These are phyloP conservation scores for Carpatolechia fugitivella DNA, from an alignment of 2,888 invertebrate species.

Conservation along the genomic window DNA sequence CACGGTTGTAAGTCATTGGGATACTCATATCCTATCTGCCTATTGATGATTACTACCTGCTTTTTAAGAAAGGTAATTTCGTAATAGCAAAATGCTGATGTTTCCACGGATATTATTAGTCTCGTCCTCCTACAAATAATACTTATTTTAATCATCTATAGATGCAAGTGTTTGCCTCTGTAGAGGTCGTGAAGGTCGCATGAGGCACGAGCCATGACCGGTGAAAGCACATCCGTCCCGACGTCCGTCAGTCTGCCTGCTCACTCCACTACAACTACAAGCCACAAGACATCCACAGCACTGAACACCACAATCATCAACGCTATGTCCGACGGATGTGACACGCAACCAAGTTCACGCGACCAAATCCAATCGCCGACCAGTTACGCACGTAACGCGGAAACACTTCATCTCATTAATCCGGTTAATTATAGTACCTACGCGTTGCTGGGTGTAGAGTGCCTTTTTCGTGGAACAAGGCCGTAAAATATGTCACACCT, in stretches of 20 bases:
- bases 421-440: conserved; percentile 27
- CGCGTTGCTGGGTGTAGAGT: background rate
- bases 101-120: too few relatives aligned
- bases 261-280: too few relatives aligned
- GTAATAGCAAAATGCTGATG: too few relatives aligned
- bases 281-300: too few relatives aligned
- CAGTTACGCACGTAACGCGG: conserved; percentile 33
- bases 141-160: too few relatives aligned
- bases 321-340: conserved; percentile 4
- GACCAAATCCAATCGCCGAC: conserved; percentile 11
- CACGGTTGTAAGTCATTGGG: too few relatives aligned
- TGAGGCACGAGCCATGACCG: conserved; percentile 14
- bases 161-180: background rate
- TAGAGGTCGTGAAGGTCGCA: conserved; percentile 38
- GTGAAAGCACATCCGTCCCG: conserved; percentile 36
- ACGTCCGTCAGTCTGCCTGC: background rate
- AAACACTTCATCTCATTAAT: conserved; percentile 33
- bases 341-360: conserved; percentile 17
- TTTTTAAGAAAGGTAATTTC: too few relatives aligned
- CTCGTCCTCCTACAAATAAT: too few relatives aligned
- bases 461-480: conserved; percentile 5
- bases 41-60: too few relatives aligned
- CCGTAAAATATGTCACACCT: conserved; percentile 1
- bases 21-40: too few relatives aligned
- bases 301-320: background rate